Base-by-base conservation (phyloP, 2,888 invertebrate species). In the Protonemura montana region DNA sequence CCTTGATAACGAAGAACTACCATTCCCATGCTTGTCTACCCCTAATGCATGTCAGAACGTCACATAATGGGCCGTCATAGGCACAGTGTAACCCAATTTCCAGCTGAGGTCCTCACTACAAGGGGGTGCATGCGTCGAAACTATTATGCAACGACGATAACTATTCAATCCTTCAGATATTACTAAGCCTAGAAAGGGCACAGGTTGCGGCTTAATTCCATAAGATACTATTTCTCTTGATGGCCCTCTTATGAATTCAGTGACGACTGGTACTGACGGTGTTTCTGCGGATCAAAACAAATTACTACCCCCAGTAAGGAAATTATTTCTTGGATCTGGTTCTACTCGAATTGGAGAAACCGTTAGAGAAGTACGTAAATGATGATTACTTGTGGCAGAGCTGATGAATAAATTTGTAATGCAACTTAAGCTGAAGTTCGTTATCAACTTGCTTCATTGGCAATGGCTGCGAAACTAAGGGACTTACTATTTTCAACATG, bases 71-170 rank as follows among this genome's bases (percentile, higher is more conserved):
- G 3, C 30, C 82, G 42, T 83, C 42, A 2, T 42, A 42, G 13
- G 42, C 35, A 83, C 35, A 35, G 82, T 83, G 25, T 41, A 83
- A 83, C 82, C 41, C 42, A 83, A 83, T 83, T 83, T 35, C 41
- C 82, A 83, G 82, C 82, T 83, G 82, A 29, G 81, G 81, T 29
- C 81, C 29, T 13, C 28, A 7, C 78, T 7, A 30, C 25, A 80
- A 80, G 27, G 78, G 25, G 7, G 78, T 26, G 26, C 78, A 28
- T 6, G 28, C 26, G 82, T 26, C 35, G 35, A n/a, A 30, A 83
- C 82, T 35, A 42, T 41, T 1, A 30, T 35, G 25, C 7, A 29
- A 5, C 30, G 13, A 13, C 82, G 3, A 35, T 30, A 82, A 26
- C 82, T 41, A 83, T 83, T 83, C 82, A 83, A 83, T 83, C 82